phyloP scores from a whole-genome alignment of 2,797 vertebrate genomes.

The Cyclura pinguis region DNA sequence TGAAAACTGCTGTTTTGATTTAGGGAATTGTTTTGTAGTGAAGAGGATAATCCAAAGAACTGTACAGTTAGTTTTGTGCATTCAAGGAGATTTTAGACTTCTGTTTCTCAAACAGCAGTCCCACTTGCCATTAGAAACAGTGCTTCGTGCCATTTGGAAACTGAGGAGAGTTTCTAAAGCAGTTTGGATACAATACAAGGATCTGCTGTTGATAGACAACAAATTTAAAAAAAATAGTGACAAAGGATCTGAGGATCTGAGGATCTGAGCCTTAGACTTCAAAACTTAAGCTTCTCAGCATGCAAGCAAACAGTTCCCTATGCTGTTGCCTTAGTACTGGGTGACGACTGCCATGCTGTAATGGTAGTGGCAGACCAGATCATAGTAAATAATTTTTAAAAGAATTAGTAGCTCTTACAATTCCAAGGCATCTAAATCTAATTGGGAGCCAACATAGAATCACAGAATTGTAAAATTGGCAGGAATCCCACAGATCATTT shows the following conservation, averaged over 20 bases:
- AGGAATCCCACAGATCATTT: no score
- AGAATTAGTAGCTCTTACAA: neutral
- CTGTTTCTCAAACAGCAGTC: neutral
- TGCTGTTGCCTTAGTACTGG: neutral
- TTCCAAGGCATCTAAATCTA: no score
- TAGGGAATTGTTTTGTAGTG: neutral
- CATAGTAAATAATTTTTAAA: neutral
- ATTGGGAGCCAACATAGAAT: no score
- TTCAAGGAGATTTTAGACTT: neutral
- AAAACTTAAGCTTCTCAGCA: neutral
- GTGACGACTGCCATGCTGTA: neutral
- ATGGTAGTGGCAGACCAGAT: neutral
- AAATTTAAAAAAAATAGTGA: neutral
- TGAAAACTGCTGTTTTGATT: neutral
- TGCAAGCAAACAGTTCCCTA: neutral
- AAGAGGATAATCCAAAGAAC: neutral
- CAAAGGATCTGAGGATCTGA: no score
- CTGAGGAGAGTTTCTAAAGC: neutral
- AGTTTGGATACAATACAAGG: neutral
- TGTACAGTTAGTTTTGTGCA: neutral
- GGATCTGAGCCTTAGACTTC: neutral
- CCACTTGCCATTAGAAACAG: neutral
- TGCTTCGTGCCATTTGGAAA: neutral
- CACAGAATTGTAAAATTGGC: no score
- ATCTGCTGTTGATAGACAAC: neutral